Percentiles rank a stretch among this genome's conserved stretches.
Evolutionary conservation across 2,888 invertebrate genomes (phyloP).

Genomic region (Desoria tigrina): DNA sequence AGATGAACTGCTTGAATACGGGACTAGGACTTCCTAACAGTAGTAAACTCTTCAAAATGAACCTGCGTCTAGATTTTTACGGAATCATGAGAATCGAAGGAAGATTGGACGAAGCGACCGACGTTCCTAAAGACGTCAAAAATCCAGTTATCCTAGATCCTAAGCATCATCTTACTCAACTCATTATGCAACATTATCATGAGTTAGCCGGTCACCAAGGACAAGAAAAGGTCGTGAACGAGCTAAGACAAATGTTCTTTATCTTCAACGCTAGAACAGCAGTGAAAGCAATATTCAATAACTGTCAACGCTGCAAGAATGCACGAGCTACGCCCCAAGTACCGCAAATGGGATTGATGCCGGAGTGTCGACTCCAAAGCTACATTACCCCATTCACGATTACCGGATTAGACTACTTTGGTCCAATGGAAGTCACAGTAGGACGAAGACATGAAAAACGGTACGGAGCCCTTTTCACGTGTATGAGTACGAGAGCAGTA

Average conservation of each 20-base stretch:
- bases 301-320: conserved; percentile 32
- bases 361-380: conserved; percentile 6
- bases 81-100: neutral
- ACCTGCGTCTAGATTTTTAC: neutral
- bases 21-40: neutral
- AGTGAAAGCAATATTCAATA: conserved; percentile 17
- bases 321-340: conserved; percentile 34
- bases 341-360: conserved; percentile 51
- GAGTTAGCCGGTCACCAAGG: too few relatives aligned
- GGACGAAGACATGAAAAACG: too few relatives aligned
- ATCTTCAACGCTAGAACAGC: conserved; percentile 15
- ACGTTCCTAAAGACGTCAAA: neutral
- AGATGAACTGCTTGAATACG: neutral
- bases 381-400: conserved; percentile 12
- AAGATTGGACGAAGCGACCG: neutral
- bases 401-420: neutral
- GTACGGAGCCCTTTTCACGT: too few relatives aligned
- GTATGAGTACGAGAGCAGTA: too few relatives aligned
- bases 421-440: too few relatives aligned
- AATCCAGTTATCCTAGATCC: neutral
- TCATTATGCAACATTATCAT: too few relatives aligned
- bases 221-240: too few relatives aligned
- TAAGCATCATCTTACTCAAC: neutral
- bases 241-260: too few relatives aligned
- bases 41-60: neutral